A percentile compares a stretch with the other conserved stretches of the same genome.
These are phyloP conservation scores for Labeo rohita DNA, from an alignment of 2,113 vertebrate species.

Conservation along the genomic window DNA sequence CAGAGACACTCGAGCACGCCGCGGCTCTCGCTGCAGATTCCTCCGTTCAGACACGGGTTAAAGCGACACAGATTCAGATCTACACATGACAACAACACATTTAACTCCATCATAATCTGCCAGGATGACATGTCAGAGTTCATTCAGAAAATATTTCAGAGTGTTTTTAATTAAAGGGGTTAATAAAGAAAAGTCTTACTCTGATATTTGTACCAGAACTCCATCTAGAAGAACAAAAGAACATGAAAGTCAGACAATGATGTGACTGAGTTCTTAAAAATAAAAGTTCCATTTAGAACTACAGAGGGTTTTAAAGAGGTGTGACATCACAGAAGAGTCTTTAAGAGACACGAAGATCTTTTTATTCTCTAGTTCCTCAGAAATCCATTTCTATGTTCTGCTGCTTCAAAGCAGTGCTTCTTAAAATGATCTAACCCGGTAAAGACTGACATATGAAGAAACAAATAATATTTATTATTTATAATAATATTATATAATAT, in stretches of 20 bases:
- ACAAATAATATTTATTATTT: no score
- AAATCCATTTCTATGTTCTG: neutral
- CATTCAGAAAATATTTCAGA: neutral
- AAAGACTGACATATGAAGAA: no score
- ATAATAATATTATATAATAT: no score
- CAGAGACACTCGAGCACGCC: conserved; percentile 71
- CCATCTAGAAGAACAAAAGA: conserved; percentile 71
- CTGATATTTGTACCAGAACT: conserved; percentile 85
- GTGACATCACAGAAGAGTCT: neutral
- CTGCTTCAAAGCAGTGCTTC: neutral
- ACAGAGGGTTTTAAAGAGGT: neutral
- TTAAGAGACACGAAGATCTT: neutral
- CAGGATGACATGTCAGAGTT: neutral
- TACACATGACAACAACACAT: conserved; percentile 39
- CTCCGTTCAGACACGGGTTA: conserved; percentile 74
- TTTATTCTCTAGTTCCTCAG: neutral
- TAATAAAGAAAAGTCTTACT: conserved; percentile 62
- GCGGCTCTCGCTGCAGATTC: conserved; percentile 68
- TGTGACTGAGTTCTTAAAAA: neutral
- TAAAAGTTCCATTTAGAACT: neutral
- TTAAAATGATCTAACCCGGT: no score
- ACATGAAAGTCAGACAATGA: neutral
- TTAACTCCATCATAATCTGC: neutral
- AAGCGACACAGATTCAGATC: conserved; percentile 69
- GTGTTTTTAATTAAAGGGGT: no score